Conservation (phyloP, 2,113 vertebrate species). For the Elaphurus davidianus region DNA sequence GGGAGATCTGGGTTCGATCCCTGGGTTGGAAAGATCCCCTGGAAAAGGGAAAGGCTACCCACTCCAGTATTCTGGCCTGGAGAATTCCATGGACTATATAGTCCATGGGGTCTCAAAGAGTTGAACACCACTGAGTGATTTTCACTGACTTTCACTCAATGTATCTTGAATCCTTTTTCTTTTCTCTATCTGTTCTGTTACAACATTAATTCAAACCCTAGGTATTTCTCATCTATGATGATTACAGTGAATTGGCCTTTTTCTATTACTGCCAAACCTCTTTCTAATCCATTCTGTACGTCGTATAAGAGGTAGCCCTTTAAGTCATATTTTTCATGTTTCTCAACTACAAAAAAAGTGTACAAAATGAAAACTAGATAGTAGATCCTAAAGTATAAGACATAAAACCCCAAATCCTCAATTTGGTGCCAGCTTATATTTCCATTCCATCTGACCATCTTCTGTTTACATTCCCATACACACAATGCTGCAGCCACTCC, state of each 20-base stretch:
- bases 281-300: neutral
- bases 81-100: neutral
- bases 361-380: neutral
- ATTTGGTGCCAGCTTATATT: neutral
- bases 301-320: neutral
- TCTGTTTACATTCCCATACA: rapidly evolving
- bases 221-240: neutral
- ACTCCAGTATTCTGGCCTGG: neutral
- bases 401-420: neutral
- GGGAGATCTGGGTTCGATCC: too few relatives aligned
- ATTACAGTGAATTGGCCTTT: neutral
- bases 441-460: neutral
- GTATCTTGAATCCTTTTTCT: neutral
- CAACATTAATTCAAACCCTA: neutral
- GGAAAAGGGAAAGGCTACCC: too few relatives aligned
- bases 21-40: too few relatives aligned
- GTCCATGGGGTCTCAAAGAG: neutral
- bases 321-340: neutral
- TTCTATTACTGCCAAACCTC: neutral
- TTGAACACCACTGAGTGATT: neutral
- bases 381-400: neutral
- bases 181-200: neutral
- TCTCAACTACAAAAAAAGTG: neutral
- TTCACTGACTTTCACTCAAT: neutral
- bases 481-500: neutral